Base-by-base conservation (phyloP, 35 echinoderm and acorn worm genomes). In the Ophiothrix spiculata region DNA sequence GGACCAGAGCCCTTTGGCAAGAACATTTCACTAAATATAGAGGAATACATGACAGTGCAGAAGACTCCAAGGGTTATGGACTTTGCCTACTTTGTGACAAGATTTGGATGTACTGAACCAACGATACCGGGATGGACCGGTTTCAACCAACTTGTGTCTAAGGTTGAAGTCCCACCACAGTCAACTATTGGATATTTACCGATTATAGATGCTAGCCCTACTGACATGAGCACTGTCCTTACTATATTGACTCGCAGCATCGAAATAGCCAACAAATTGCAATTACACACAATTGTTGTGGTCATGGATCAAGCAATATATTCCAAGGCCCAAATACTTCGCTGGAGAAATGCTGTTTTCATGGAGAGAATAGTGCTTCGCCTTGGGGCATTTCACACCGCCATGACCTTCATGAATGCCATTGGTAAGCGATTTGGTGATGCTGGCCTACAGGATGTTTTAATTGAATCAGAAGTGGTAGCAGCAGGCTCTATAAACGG, bases 271-370 rank as follows among this genome's bases (percentile, higher is more conserved):
- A 60, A 91, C 73, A 39, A 75, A 33, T 36, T 86, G 35, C 35
- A 76, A 17, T 64, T 83, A 25, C 35, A 38, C 21, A 23, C 63
- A 25, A 40, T 88, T n/a, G 86, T 89, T 16, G 37, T 93, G 29
- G 87, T 93, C 38, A 12, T 93, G 31, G 92, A 94, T 46, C 92
- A 90, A 46, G 92, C 92, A 33, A 94, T 94, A 36, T 94, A 90
- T 75, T 81, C 73, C 32, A 90, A 90, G 76, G 88, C 88, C 31
- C 88, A 94, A 56, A 74, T 64, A 49, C 87, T 94, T 23, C 4
- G 87, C 25, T 94, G 78, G 84, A 41, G 54, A 33, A 92, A 84
- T 79, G 79, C 79, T 60, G 41, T 81, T 35, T 88, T 92, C 56
- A 42, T 33, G 49, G 17, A 90, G 21, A 81, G 83, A 33, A 39